These are phyloP conservation scores for Dufourea novaeangliae DNA, from an alignment of 1,140 invertebrate species.

Conservation along the genomic window DNA sequence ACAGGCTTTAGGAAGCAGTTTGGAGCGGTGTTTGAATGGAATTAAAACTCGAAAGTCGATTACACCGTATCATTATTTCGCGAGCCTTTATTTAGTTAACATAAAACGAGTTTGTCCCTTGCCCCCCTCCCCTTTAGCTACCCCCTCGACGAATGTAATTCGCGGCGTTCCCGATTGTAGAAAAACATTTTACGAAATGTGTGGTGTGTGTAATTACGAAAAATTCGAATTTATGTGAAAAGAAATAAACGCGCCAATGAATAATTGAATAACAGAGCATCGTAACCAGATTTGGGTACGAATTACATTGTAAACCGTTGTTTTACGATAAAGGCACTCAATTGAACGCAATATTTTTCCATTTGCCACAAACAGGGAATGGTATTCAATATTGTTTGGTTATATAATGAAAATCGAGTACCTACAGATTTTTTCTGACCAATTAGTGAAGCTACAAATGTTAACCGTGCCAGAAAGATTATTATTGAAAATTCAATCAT, in stretches of 20 bases:
- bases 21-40: not conserved
- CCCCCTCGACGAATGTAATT: not conserved
- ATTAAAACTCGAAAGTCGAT: slow-evolving; percentile 32
- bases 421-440: not conserved
- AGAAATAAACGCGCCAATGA: not conserved
- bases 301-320: no score
- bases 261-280: no score
- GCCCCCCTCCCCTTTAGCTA: no score
- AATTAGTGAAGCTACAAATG: not conserved
- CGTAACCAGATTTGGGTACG: no score
- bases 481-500: not conserved
- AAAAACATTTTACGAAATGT: not conserved
- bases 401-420: not conserved
- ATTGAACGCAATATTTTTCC: no score
- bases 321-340: no score
- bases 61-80: slow-evolving; percentile 4
- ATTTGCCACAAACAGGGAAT: no score
- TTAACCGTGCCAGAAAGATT: not conserved
- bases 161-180: not conserved
- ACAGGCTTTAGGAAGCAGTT: not conserved
- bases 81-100: not conserved
- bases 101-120: not conserved
- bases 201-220: not conserved
- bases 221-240: not conserved
- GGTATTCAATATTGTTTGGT: not conserved